Base-by-base conservation (phyloP, 2,888 invertebrate species). In the Sericinus montela region DNA sequence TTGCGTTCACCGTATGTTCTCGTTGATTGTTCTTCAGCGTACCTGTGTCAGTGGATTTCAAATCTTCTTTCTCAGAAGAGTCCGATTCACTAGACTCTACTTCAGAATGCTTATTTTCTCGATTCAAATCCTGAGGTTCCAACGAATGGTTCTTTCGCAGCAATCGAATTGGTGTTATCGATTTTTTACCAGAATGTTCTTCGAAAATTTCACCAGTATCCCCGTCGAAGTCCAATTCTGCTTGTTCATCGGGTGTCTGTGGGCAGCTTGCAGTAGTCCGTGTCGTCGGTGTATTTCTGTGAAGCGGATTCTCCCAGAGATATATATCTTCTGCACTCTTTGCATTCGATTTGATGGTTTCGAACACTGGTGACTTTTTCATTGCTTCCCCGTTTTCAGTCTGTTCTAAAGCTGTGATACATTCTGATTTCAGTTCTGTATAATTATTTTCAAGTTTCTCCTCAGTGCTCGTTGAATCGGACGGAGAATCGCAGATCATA, bases 301-400 rank as follows among this genome's bases (percentile, higher is more conserved):
- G 93, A 30, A 94, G 73, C 0, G 95, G 94, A 82, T 95, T 95
- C 71, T 94, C 94, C 95, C 95, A 95, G 16, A 95, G 74, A 66
- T 94, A 95, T 41, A 95, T 92, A 60, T 94, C 94, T 53, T 92
- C 92, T 8, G 90, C 91, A 55, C 91, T 91, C 58, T 90, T 76
- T 0, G 86, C 87, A 55, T 76, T 84, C 2, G 73, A 76, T 56
- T 78, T 81, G 6, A 75, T 62, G n/a, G 77, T 75, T 51, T 89
- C 86, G 23, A 77, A 65, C 37, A 81, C 47, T 3, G 82, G 82
- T 0, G 83, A 80, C 51, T 74, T 79, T 62, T 83, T 85, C 10
- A 74, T 55, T 9, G 63, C 60, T 50, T 77, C 81, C 35, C 67
- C 58, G 10, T 64, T 55, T 53, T 72, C 72, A 4, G 70, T 59